Percentiles rank a stretch among this genome's conserved stretches.
Conservation (phyloP, 2,113 vertebrate species). For the Atractosteus spatula region DNA sequence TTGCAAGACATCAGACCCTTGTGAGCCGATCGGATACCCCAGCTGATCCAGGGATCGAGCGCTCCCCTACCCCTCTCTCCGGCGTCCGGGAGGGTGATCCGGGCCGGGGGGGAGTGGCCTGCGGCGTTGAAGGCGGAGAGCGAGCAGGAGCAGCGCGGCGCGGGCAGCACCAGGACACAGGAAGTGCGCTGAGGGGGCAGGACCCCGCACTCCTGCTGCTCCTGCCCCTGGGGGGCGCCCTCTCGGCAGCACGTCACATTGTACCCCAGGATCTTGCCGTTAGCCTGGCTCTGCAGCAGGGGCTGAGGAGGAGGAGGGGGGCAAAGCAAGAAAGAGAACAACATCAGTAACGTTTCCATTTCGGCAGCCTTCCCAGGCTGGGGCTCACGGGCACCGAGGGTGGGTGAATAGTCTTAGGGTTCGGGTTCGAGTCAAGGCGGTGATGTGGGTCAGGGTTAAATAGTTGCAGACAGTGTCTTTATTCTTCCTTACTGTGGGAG, state of each 20-base stretch:
- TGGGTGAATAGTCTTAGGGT: too few species aligned
- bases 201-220: constrained; percentile 34
- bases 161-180: constrained; percentile 43
- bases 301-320: constrained; percentile 20
- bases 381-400: too few species aligned
- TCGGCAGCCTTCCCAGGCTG: not conserved
- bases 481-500: too few species aligned
- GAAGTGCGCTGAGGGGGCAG: constrained; percentile 22
- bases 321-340: not conserved
- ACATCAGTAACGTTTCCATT: not conserved
- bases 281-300: constrained; percentile 19
- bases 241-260: constrained; percentile 9
- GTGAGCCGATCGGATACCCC: too few species aligned
- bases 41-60: too few species aligned
- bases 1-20: too few species aligned
- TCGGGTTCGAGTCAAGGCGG: too few species aligned
- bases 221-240: not conserved
- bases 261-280: constrained; percentile 31
- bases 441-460: too few species aligned
- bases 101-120: constrained; percentile 45
- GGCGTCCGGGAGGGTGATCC: constrained; percentile 30
- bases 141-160: constrained; percentile 34
- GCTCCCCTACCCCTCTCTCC: constrained; percentile 27
- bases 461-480: too few species aligned
- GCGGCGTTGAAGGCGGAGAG: constrained; percentile 49